These are phyloP conservation scores for Sphaerodactylus townsendi DNA, from an alignment of 2,113 vertebrate species.

Conservation along the genomic window DNA sequence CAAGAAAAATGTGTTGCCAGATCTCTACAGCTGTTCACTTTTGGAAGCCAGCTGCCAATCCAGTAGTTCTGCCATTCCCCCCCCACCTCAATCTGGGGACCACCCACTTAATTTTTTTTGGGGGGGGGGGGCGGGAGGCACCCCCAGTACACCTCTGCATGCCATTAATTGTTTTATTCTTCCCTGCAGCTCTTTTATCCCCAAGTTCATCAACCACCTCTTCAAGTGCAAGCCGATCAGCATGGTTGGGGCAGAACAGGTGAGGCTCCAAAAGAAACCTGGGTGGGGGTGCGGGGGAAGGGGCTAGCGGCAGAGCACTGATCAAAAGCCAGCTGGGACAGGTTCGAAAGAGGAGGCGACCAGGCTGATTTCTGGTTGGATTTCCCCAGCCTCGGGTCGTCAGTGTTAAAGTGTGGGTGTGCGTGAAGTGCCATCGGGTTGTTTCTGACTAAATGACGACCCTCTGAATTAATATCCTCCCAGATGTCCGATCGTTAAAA, in stretches of 20 bases:
- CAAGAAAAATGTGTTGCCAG: slow-evolving; percentile 38
- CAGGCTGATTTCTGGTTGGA: no score
- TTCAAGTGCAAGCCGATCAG: slow-evolving; percentile 99
- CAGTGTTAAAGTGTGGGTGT: no score
- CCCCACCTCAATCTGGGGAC: slow-evolving; percentile 38
- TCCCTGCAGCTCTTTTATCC: slow-evolving; percentile 91
- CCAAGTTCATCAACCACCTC: slow-evolving; percentile 98
- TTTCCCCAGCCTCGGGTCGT: no score
- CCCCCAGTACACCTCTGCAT: no score
- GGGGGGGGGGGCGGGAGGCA: no score
- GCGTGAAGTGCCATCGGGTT: no score
- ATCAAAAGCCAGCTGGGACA: no score
- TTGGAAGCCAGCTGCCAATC: slow-evolving; percentile 19
- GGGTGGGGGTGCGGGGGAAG: not conserved
- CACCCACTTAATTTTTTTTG: slow-evolving; percentile 52
- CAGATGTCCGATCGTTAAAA: no score
- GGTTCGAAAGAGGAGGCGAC: no score
- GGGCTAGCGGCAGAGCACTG: no score
- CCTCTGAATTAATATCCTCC: no score
- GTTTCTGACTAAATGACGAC: no score
- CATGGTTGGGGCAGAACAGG: slow-evolving; percentile 99
- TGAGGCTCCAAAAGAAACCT: slow-evolving; percentile 53
- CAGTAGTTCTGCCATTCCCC: slow-evolving; percentile 23
- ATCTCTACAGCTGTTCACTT: slow-evolving; percentile 37
- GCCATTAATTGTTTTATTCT: slow-evolving; percentile 9